Base-by-base conservation (phyloP, 1,140 invertebrate species). In the Zeugodacus cucurbitae region DNA sequence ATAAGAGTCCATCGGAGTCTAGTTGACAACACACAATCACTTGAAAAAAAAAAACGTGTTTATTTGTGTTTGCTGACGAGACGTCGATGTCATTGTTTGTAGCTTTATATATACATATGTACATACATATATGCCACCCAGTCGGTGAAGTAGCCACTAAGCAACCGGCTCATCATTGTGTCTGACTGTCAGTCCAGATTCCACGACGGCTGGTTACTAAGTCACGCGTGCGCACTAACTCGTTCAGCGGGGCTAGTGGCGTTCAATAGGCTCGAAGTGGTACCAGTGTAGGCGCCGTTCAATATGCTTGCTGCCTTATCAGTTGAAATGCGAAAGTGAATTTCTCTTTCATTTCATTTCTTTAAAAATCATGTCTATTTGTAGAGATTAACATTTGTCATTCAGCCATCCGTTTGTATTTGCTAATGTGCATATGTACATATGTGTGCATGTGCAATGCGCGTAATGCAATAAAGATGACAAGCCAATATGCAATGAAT, bases 41-140 rank as follows among this genome's bases (percentile, higher is more conserved):
- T 74, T 74, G n/a, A n/a, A n/a, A n/a, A n/a, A n/a, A n/a, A n/a
- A n/a, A 74, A 74, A 74, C 67, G 29, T 74, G 67, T 74, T 74
- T 37, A 6, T 2, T 41, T 22, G 4, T 48, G 48, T 54, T 54
- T 54, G 48, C 11, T 17, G 48, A 17, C 48, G 48, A 20, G 48
- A 54, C 48, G 48, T 54, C 1, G 48, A 54, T 54, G 14, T 54
- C 48, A 54, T 11, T 20, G 48, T 4, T 54, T 17, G 48, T 54
- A n/a, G n/a, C n/a, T n/a, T n/a, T n/a, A n/a, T n/a, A 20, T 17
- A 14, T 48, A 14, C 11, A 3, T 48, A 10, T 48, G 48, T 48
- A n/a, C n/a, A n/a, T n/a, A n/a, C n/a, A n/a, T n/a, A n/a, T n/a
- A n/a, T n/a, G n/a, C n/a, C n/a, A n/a, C n/a, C n/a, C n/a, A n/a